Conservation (phyloP, 2,113 vertebrate species). For the Stictonetta naevosa region DNA sequence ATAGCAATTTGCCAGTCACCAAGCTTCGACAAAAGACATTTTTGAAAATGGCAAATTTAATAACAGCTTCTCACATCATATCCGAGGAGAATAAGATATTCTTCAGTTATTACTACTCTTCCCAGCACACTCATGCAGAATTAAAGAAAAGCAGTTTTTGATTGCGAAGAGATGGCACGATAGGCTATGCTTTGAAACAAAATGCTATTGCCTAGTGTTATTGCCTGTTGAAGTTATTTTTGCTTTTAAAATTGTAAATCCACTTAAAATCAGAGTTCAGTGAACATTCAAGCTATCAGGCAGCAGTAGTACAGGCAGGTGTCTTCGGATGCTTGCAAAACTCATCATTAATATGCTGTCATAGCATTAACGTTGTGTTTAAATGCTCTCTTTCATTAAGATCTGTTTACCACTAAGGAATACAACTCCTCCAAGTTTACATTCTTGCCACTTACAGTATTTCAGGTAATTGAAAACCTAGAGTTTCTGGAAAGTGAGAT, state of each 20-base stretch:
- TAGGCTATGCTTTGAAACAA: not conserved
- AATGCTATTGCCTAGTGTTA: not conserved
- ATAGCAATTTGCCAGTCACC: not conserved
- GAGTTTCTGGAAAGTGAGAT: not conserved
- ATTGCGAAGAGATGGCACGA: not conserved
- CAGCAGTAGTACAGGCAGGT: not conserved
- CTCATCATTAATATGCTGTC: not conserved
- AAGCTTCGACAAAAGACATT: conserved; percentile 6
- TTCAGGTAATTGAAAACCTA: not conserved
- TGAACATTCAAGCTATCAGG: not conserved
- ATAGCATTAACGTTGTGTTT: not conserved
- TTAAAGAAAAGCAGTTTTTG: conserved; percentile 24
- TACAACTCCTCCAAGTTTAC: not conserved
- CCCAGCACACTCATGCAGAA: not conserved
- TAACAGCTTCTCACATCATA: not conserved
- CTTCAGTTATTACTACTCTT: not conserved
- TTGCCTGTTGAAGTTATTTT: not conserved
- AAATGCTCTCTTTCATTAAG: not conserved
- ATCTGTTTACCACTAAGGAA: not conserved
- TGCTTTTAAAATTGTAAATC: not conserved
- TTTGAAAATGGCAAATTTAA: conserved; percentile 21
- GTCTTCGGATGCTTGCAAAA: not conserved
- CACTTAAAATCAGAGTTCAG: not conserved
- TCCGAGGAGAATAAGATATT: not conserved
- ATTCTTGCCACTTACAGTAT: not conserved